Evolutionary conservation across 2,797 vertebrate species (phyloP), one percentile per base, ranked within the genome.

Genomic region (Calcarius lapponicus): DNA sequence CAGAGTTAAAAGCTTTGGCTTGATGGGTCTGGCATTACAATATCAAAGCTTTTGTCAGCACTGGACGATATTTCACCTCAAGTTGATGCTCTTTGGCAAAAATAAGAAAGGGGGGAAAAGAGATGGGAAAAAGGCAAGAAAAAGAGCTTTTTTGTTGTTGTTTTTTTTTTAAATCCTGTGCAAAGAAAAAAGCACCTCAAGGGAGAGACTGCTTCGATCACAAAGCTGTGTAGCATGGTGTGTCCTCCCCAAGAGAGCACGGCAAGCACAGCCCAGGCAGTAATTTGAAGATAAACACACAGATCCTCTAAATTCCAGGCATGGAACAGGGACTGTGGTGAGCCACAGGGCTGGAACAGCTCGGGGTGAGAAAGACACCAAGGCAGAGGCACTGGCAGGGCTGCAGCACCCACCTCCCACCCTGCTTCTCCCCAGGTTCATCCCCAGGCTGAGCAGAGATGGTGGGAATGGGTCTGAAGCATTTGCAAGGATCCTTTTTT

Each of bases 1-100:
- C 67, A 10, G 36, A 92, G 92, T 96, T 97, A 94, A 97, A 97
- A 97, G 95, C 94, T 88, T 88, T 91, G 85, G 34, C 80, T 92
- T 72, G 72, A 91, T 9, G 38, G 85, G 38, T 72, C 88, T 60
- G 66, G 85, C 90, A 95, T 95, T 90, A 60, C 38, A 92, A 64
- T 92, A 85, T 93, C 96, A 95, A 91, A 97, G 91, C 95, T 95
- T 58, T 50, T 92, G 93, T 95, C 95, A 97, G 95, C 89, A 17
- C 76, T 65, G 43, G 95, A 96, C 95, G 94, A 93, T 97, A 91
- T 95, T 96, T 97, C 95, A 97, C 94, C 96, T 94, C 58, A 5
- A 50, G 74, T 57, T 95, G 96, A 95, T 76, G 87, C 76, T 97
- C 94, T 86, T 84, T 85, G 95, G 95, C 88, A 96, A 96, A 96